Evolutionary conservation across 2,797 vertebrate species (phyloP), one percentile per base, ranked within the genome.

Genomic region (Tangara arthus): DNA sequence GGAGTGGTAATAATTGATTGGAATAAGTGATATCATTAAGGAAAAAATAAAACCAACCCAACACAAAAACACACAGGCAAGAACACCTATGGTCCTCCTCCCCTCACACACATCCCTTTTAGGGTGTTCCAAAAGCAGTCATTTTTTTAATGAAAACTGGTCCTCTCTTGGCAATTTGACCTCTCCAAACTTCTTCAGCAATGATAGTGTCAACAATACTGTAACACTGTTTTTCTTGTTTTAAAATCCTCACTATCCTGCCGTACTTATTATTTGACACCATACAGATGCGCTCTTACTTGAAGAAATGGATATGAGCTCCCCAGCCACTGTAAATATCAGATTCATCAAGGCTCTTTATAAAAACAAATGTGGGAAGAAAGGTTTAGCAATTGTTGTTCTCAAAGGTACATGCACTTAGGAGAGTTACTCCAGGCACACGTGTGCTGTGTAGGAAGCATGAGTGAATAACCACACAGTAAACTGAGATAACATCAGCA

Each of bases 101-200:
- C 4, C 20, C 3, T 68, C 15, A 32, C 9, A 37, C 3, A 56
- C 30, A 13, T 34, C 12, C 6, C 7, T 47, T 86, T 81, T 16
- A 37, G 5, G 2, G 8, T 59, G 2, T 65, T 65, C 17, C 24
- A 50, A 68, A 69, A 28, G 15, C 5, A 82, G 5, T 32, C 0
- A 2, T 35, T 66, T 82, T 88, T 57, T 57, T 2, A 0, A 34
- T 1, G 11, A 64, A 95, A 75, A 11, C 3, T 34, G 6, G 0
- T 60, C 5, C 5, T 77, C n/a, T 41, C 34, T n/a, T 42, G 39
- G 4, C 12, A 79, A 69, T 75, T 56, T 8, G 4, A 84, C 7
- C 14, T 56, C 5, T 3, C 7, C 5, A 1, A 69, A 32, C 6
- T 63, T 57, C n/a, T 46, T 61, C 32, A 53, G 13, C 0, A 0